Base-by-base conservation (phyloP, 2,888 invertebrate species). In the Brachypalpus laphriformis region DNA sequence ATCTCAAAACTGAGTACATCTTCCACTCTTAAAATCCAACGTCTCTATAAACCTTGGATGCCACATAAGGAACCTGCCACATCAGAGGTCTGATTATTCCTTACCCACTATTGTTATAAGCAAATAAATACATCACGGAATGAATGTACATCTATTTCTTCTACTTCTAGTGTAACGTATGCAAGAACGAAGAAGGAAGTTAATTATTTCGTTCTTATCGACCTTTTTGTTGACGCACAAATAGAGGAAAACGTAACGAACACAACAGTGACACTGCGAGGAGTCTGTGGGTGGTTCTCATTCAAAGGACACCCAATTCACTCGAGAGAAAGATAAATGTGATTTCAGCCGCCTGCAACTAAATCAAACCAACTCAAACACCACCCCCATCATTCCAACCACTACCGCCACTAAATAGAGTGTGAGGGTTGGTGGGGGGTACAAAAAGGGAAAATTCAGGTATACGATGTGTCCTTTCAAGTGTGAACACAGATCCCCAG, bases 141-240 rank as follows among this genome's bases (percentile, higher is more conserved):
- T 54, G 42, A 31, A n/a, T 42, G 28, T 28, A 25, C 25, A 5
- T 40, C 22, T 63, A 28, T 65, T 9, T 51, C 2, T 20, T 18
- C 14, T 9, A 9, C 22, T 25, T 47, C 31, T 68, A n/a, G 14
- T 45, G 1, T 14, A 16, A 51, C 65, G 4, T 57, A 66, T 57
- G 66, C 28, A 25, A n/a, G 37, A 42, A 14, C 22, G 66, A 56
- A 40, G 42, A 42, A 86, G 22, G 47, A 78, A 80, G 87, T 86
- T 87, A 86, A 87, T 86, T 86, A 82, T 87, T 82, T 87, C 68
- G 80, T 75, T 66, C 86, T 86, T 86, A 78, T 74, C 82, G 71
- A 51, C 63, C 34, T 42, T 47, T 70, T 75, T 70, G 40, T 74
- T 68, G 68, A 61, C 75, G 47, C 74, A 68, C 54, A 74, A 45